Evolutionary conservation across 2,888 invertebrate genomes (phyloP), one percentile per base, ranked within the genome.

Genomic region (Orthonychiurus folsomi): DNA sequence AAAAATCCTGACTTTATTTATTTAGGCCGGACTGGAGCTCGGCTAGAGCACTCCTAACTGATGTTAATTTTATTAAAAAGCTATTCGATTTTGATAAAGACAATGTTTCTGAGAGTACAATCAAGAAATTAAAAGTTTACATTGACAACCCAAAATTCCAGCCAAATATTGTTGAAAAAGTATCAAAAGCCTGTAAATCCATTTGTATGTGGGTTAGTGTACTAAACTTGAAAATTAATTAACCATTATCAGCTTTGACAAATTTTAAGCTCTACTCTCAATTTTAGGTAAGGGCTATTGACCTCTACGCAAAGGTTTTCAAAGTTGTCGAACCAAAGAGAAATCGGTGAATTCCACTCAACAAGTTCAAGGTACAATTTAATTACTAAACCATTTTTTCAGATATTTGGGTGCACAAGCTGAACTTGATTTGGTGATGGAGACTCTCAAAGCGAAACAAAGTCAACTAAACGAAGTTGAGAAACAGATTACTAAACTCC

Each of bases 121-220:
- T 92, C 20, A 86, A 86, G 72, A 91, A 91, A 76, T 79, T 94
- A 9, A 90, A 89, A 76, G 81, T 81, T 1, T 94, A 93, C 75
- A 84, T 93, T 1, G 86, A 85, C 0, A 86, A 93, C 77, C 88
- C 89, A 60, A 89, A 92, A 73, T 94, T 94, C 75, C 81, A 85
- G 15, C 92, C 93, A 0, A 88, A 87, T 59, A 81, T 84, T 72
- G 89, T 94, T 1, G 89, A 87, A 27, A 90, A 87, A 76, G 91
- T 88, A 3, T 88, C 87, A 2, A 85, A 89, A 83, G 93, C 92
- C 0, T 92, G 93, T 74, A 87, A 86, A 71, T 93, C 92, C 9
- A 85, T 94, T 79, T 92, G 93, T 72, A 83, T 93, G 76, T 94
- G 94, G 94, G 93, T 93, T 5, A 83, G n/a, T n/a, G n/a, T n/a